Conservation (phyloP, 2,797 vertebrate genomes). For the Babyrousa celebensis region DNA sequence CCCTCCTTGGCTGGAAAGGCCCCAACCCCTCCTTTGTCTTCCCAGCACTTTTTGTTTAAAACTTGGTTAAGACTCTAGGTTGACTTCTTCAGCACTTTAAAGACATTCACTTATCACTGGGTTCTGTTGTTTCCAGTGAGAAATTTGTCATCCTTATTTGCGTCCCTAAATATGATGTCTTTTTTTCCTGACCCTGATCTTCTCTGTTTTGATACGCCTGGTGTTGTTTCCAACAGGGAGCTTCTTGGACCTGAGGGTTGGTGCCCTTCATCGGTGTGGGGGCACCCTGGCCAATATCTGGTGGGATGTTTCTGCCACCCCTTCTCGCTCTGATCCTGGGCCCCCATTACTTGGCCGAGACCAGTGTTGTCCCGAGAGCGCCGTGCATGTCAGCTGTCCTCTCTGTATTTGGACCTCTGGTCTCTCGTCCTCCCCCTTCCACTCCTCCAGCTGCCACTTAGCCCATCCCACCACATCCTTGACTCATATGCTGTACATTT, state of each 20-base stretch:
- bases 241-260: not conserved
- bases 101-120: not conserved
- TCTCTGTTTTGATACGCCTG: not conserved
- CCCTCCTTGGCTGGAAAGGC: not conserved
- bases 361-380: not conserved
- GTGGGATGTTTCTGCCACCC: not conserved
- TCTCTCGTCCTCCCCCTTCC: not conserved
- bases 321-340: not conserved
- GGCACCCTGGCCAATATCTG: not conserved
- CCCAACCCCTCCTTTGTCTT: not conserved
- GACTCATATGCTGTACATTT: not conserved
- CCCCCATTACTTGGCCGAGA: not conserved
- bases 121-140: not conserved
- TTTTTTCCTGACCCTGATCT: not conserved
- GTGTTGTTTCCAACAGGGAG: not conserved
- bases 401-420: not conserved
- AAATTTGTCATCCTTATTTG: not conserved
- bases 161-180: not conserved
- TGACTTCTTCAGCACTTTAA: not conserved
- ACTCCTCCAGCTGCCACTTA: no score
- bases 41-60: not conserved
- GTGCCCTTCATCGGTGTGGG: not conserved
- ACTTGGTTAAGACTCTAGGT: not conserved
- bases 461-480: not conserved
- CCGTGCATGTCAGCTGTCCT: not conserved